Evolutionary conservation across 2,888 invertebrate species (phyloP).

Genomic region (Ochlodes sylvanus): DNA sequence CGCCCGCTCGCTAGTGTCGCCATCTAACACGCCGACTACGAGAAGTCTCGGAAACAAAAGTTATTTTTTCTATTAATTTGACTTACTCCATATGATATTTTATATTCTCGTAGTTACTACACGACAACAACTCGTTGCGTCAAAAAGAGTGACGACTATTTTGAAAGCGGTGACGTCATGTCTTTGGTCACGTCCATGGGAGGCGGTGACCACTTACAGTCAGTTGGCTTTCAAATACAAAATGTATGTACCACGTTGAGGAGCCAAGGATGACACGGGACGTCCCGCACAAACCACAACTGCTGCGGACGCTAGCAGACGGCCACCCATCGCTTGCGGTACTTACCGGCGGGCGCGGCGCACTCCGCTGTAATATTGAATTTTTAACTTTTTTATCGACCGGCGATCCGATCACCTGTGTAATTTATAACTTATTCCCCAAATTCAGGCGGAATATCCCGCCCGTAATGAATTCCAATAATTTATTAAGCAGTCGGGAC

Average conservation of each 20-base stretch:
- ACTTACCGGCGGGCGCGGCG: slow-evolving; percentile 10
- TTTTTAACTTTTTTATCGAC: slow-evolving; percentile 38
- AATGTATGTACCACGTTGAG: too few relatives aligned
- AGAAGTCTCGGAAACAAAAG: not conserved
- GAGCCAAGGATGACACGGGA: not conserved
- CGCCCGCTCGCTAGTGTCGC: slow-evolving; percentile 1
- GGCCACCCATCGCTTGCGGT: slow-evolving; percentile 33
- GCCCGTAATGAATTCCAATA: slow-evolving; percentile 32
- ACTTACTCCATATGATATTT: too few relatives aligned
- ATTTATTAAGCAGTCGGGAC: slow-evolving; percentile 30
- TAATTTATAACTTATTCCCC: slow-evolving; percentile 37
- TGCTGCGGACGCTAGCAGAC: not conserved
- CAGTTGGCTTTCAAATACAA: too few relatives aligned
- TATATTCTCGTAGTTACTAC: too few relatives aligned
- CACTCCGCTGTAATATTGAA: slow-evolving; percentile 36
- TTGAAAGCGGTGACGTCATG: too few relatives aligned
- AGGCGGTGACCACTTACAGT: too few relatives aligned
- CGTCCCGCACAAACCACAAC: not conserved
- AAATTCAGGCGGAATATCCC: slow-evolving; percentile 11
- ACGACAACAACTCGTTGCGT: too few relatives aligned
- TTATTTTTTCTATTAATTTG: too few relatives aligned
- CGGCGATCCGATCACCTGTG: slow-evolving; percentile 32
- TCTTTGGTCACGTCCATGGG: too few relatives aligned
- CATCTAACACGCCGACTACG: not conserved
- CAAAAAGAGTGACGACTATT: too few relatives aligned